These are phyloP conservation scores for Cryptotermes secundus DNA, from an alignment of 1,140 invertebrate genomes.

Conservation along the genomic window DNA sequence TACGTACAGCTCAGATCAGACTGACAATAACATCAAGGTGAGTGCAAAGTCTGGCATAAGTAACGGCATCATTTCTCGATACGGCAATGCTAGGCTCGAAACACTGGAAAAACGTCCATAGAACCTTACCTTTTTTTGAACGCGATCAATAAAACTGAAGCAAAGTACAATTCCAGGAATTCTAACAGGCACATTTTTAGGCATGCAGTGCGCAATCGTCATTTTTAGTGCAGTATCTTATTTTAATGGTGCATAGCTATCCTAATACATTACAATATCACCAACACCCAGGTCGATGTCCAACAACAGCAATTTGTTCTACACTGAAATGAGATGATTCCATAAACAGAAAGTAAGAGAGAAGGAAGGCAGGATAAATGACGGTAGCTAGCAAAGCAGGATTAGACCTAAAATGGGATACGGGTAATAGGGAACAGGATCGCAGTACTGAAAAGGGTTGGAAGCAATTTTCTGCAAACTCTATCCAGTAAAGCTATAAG, in stretches of 20 bases:
- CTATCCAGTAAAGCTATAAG: not conserved
- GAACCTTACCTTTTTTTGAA: not conserved
- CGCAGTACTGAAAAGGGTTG: not conserved
- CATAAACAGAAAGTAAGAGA: not conserved
- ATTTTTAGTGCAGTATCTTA: not conserved
- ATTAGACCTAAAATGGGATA: not conserved
- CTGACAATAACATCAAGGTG: no score
- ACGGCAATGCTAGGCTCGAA: no score
- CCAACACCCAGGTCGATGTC: not conserved
- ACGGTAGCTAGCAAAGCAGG: not conserved
- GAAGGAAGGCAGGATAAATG: not conserved
- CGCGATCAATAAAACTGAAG: not conserved
- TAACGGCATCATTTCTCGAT: no score
- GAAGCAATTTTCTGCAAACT: not conserved
- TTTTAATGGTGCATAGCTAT: not conserved
- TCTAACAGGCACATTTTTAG: not conserved
- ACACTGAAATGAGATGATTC: not conserved
- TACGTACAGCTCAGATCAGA: no score
- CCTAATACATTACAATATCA: not conserved
- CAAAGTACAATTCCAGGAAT: not conserved
- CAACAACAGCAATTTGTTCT: not conserved
- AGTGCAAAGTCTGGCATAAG: no score
- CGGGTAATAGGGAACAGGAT: not conserved
- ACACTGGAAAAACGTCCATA: no score
- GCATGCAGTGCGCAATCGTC: not conserved